phyloP scores from a whole-genome alignment of 2,888 invertebrate genomes.

The Lomographa bimaculata region DNA sequence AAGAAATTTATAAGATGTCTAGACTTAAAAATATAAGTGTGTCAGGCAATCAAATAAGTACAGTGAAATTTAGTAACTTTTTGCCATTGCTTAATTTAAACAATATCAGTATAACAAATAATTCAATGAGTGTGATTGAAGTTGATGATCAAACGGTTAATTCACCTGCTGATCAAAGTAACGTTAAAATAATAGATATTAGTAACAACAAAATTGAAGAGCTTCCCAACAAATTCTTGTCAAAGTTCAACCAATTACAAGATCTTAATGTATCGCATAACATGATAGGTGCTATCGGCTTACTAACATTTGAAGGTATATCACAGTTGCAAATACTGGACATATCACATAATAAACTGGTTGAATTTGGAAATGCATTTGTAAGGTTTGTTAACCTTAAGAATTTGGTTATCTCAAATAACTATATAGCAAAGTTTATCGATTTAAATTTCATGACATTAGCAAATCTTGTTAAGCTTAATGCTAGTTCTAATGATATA shows the following conservation, averaged over 20 bases:
- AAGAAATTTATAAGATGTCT: background rate
- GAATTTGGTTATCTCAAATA: slow-evolving; percentile 2
- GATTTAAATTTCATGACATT: slow-evolving; percentile 1
- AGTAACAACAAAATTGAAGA: slow-evolving; percentile 4
- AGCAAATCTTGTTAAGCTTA: slow-evolving; percentile 1
- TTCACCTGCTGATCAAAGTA: background rate
- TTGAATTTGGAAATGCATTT: slow-evolving; percentile 2
- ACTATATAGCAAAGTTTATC: slow-evolving; percentile 1
- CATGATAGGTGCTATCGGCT: slow-evolving; percentile 1
- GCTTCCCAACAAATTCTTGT: slow-evolving; percentile 3
- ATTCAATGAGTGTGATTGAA: slow-evolving; percentile 2
- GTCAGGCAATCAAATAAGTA: background rate
- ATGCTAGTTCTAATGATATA: slow-evolving; percentile 2
- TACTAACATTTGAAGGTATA: slow-evolving; percentile 8
- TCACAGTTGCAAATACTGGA: slow-evolving; percentile 6
- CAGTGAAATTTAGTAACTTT: no score
- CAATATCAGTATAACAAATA: slow-evolving; percentile 1
- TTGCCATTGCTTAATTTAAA: no score
- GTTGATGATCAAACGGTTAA: no score
- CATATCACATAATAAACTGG: slow-evolving; percentile 5
- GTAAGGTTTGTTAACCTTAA: slow-evolving; percentile 1
- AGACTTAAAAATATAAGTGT: background rate
- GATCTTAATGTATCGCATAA: slow-evolving; percentile 11
- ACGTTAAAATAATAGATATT: slow-evolving; percentile 1
- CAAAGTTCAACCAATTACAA: slow-evolving; percentile 1